phyloP scores from a whole-genome alignment of 2,113 vertebrate species.

The Euleptes europaea region DNA sequence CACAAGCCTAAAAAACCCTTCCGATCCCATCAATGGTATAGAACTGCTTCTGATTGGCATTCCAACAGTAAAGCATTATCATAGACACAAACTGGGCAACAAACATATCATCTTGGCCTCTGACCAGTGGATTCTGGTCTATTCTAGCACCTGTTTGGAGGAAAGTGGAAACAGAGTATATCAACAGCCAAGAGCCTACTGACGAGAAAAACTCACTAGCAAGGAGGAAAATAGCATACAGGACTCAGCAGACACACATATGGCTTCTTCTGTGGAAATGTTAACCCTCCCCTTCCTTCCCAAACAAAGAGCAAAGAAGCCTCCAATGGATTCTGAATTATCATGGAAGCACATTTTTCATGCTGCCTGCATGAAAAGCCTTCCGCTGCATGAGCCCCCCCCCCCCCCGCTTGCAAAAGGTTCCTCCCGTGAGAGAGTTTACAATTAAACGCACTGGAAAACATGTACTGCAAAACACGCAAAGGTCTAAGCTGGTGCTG shows the following conservation, averaged over 20 bases:
- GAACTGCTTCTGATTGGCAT: neutral
- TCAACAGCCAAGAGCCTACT: no score
- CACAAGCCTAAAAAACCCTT: neutral
- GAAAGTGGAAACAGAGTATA: neutral
- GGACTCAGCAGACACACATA: neutral
- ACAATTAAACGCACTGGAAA: constrained; percentile 2
- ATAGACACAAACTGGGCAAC: neutral
- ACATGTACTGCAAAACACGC: neutral
- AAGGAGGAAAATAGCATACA: neutral
- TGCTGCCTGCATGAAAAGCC: neutral
- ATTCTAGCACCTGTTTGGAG: neutral
- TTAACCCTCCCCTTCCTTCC: neutral
- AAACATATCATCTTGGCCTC: neutral
- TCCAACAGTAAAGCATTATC: neutral
- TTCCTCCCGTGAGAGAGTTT: neutral
- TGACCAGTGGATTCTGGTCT: neutral
- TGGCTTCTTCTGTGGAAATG: neutral
- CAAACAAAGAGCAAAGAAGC: neutral
- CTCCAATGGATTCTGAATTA: neutral
- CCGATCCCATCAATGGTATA: neutral
- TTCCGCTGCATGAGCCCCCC: neutral
- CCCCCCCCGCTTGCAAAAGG: neutral
- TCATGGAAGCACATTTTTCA: neutral
- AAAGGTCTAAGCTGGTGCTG: neutral
- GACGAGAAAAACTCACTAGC: neutral